Evolutionary conservation across 2,113 vertebrate species (phyloP), one percentile per base, ranked within the genome.

Genomic region (Suricata suricatta): DNA sequence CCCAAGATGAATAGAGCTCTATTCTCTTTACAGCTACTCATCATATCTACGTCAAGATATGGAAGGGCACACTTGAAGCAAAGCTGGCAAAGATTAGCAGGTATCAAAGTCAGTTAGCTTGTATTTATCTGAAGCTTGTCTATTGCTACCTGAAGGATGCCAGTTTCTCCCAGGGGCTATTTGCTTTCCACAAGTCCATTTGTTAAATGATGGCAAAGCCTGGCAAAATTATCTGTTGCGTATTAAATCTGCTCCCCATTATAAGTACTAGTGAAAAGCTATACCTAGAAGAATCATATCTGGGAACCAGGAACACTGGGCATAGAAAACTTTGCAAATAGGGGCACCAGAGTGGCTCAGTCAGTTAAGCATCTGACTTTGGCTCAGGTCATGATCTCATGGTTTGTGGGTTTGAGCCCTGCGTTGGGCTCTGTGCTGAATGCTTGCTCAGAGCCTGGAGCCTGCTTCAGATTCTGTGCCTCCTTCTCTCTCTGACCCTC

Each of bases 41-140:
- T 99, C 99, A 99, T 99, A 98, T 99, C 99, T 98, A 99, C 98
- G 97, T 99, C 99, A 98, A 99, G 98, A 98, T 99, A 99, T 74
- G 99, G 99, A 92, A 99, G 99, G 88, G 98, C 99, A 60, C 99
- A 99, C 98, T 99, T 99, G 99, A 99, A 99, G 99, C 99, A 99
- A 98, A 99, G 98, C 99, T 99, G 99, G 99, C 99, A 99, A 97
- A 99, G 99, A 99, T 99, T 99, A 99, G 99, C 99, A 0, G 99
- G 99, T 98, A 99, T 99, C 99, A 99, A 99, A 99, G 99, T 99
- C 99, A 99, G 99, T 98, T 99, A 99, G 99, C 99, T 99, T 99
- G 99, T 99, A 99, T 99, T 99, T 99, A 99, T 99, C 99, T 99
- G 99, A 99, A 99, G 99, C 99, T 99, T 99, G 98, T 99, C 99